These are phyloP conservation scores for Philantomba maxwellii DNA, from an alignment of 2,113 vertebrate genomes.

Conservation along the genomic window DNA sequence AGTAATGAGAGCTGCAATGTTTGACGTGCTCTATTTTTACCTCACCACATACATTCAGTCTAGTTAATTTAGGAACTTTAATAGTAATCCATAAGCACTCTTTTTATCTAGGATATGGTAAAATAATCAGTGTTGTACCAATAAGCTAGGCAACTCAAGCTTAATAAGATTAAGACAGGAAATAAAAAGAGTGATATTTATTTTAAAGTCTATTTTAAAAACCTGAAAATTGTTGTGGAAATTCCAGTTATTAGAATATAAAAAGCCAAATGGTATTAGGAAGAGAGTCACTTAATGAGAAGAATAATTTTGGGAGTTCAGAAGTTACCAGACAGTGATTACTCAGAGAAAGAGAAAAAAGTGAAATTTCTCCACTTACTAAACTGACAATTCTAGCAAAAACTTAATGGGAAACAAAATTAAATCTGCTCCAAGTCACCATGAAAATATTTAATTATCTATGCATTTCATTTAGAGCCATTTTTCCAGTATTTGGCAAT, in stretches of 20 bases:
- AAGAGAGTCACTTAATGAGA: not conserved
- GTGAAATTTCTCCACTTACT: not conserved
- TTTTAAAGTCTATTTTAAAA: not conserved
- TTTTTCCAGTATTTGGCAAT: not conserved
- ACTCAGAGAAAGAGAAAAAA: not conserved
- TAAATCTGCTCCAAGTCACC: not conserved
- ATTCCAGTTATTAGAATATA: not conserved
- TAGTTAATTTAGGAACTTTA: conserved; percentile 32
- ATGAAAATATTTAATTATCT: not conserved
- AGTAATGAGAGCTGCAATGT: not conserved
- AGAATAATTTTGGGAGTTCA: not conserved
- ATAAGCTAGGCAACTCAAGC: not conserved
- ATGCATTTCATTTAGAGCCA: not conserved
- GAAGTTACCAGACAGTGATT: not conserved
- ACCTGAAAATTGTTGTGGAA: not conserved
- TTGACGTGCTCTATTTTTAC: conserved; percentile 37
- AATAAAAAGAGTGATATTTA: not conserved
- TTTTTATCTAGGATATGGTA: not conserved
- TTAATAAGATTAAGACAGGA: conserved; percentile 44
- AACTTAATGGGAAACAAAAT: not conserved
- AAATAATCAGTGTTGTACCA: not conserved
- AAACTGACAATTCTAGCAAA: not conserved
- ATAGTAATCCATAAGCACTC: conserved; percentile 15
- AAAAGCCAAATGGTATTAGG: not conserved
- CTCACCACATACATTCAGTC: not conserved